Evolutionary conservation across 2,113 vertebrate species (phyloP).

Genomic region (Tor tambroides): DNA sequence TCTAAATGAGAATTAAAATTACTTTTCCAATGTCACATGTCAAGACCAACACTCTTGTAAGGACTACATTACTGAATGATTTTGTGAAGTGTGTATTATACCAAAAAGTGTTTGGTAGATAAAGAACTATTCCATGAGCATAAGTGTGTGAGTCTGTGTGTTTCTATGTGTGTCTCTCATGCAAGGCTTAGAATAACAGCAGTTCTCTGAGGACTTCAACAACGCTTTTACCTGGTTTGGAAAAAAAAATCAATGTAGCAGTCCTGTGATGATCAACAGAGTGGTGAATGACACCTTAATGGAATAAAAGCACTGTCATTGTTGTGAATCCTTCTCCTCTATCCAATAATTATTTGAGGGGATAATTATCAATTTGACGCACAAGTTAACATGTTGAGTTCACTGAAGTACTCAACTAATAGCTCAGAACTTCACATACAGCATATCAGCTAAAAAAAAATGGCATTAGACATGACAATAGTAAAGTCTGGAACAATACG

Average conservation of each 20-base stretch:
- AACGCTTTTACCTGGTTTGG: not conserved
- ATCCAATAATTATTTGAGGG: not conserved
- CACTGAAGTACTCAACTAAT: not conserved
- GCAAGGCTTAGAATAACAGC: not conserved
- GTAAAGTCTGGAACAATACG: not conserved
- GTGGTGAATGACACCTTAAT: not conserved
- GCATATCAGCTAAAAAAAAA: not conserved
- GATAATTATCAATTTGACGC: not conserved
- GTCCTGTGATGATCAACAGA: not conserved
- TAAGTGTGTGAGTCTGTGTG: not conserved
- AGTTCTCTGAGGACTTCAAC: not conserved
- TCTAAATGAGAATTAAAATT: slow-evolving; percentile 4
- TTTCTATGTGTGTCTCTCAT: not conserved
- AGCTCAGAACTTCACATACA: not conserved
- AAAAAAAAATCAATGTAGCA: not conserved
- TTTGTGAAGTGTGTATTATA: not conserved
- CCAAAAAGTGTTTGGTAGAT: no score
- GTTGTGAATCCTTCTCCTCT: not conserved
- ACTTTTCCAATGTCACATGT: not conserved
- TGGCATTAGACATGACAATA: not conserved
- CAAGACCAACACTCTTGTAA: not conserved
- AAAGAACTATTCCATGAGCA: not conserved
- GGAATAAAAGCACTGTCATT: not conserved
- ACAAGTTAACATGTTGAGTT: not conserved
- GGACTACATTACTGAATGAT: not conserved